A percentile compares a stretch with the other conserved stretches of the same genome.
Conservation (phyloP, 2,797 vertebrate species). For the Taenioides sp. region DNA sequence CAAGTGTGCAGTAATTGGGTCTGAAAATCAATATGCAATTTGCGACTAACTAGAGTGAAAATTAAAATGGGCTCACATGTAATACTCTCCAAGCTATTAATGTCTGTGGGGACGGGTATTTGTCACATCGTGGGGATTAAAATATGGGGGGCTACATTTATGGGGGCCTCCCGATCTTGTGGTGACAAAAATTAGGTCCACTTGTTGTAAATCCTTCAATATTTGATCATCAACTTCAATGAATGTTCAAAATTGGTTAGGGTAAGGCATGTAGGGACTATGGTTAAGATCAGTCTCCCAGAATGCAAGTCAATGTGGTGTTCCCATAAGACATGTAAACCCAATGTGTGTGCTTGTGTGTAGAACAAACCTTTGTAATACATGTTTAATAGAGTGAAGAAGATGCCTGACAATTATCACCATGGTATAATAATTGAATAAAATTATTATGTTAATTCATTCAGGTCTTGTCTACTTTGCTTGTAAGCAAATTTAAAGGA, state of each 20-base stretch:
- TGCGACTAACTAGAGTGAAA: neutral
- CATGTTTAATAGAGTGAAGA: too few relatives aligned
- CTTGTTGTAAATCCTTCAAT: neutral
- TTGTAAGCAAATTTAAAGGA: too few relatives aligned
- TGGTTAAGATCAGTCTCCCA: too few relatives aligned
- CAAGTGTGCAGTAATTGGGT: neutral
- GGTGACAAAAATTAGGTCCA: neutral
- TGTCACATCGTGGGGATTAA: too few relatives aligned
- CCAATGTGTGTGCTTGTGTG: neutral
- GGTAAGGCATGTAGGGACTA: too few relatives aligned
- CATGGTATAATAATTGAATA: neutral
- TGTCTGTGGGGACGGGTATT: neutral
- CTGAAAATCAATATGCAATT: conserved; percentile 9
- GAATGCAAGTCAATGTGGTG: too few relatives aligned
- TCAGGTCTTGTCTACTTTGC: too few relatives aligned
- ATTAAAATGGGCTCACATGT: neutral
- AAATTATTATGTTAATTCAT: too few relatives aligned
- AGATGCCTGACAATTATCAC: neutral
- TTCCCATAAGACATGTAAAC: too few relatives aligned
- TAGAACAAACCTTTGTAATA: neutral
- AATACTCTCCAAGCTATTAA: conserved; percentile 16
- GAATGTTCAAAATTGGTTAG: too few relatives aligned
- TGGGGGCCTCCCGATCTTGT: neutral
- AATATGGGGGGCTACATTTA: neutral
- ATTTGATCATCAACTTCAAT: too few relatives aligned